Evolutionary conservation across 2,113 vertebrate genomes (phyloP).

Genomic region (Ifrita kowaldi): DNA sequence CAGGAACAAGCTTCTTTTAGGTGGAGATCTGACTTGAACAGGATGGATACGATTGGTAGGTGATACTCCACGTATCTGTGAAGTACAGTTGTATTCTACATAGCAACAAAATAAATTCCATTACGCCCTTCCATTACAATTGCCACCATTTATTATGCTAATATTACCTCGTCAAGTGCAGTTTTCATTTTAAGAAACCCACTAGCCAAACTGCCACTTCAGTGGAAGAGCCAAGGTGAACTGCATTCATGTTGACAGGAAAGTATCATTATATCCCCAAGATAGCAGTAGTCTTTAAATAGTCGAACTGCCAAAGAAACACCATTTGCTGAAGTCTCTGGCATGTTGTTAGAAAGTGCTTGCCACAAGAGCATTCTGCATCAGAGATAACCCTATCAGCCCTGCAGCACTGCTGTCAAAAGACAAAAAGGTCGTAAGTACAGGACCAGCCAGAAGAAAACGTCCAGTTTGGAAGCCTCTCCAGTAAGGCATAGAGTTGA

Average conservation of each 20-base stretch:
- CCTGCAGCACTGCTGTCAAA: neutral
- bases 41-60: neutral
- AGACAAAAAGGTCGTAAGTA: slow-evolving; percentile 86
- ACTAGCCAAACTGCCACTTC: neutral
- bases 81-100: neutral
- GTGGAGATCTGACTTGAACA: neutral
- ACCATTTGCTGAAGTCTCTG: neutral
- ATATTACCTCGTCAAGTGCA: neutral
- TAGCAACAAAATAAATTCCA: neutral
- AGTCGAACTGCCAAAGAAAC: slow-evolving; percentile 16
- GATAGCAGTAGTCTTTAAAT: neutral
- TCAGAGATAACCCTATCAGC: neutral
- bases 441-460: slow-evolving; percentile 93
- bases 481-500: slow-evolving; percentile 74
- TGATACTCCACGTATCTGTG: neutral
- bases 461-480: slow-evolving; percentile 84
- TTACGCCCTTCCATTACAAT: neutral
- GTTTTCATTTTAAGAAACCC: neutral
- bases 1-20: neutral
- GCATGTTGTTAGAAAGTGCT: neutral
- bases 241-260: neutral
- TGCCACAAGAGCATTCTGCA: neutral
- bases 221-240: neutral
- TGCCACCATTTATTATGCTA: neutral
- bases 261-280: slow-evolving; percentile 19